Base-by-base conservation (phyloP, 1,140 invertebrate species). In the Hestina assimilis region DNA sequence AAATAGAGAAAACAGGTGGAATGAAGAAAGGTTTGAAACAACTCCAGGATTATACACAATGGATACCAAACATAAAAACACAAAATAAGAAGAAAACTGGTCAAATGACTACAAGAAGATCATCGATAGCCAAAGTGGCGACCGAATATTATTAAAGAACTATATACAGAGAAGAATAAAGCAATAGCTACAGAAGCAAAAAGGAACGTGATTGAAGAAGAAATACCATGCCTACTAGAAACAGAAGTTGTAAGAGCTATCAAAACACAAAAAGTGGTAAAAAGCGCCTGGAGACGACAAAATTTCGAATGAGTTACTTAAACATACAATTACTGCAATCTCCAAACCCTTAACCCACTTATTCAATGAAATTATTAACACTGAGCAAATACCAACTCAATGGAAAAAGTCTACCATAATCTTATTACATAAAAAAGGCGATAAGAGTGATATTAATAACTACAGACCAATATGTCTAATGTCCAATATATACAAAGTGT, bases 1-100 rank as follows among this genome's bases (percentile, higher is more conserved):
- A 46, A 19, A 59, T 59, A 45, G 48, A 59, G 11, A 59, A 58
- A 45, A 59, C 55, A 23, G 45, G 55, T 8, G 55, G 46, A 33
- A 42, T 58, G 1, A 50, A 50, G 23, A 58, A 50, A 35, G 41
- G 33, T 7, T 20, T 58, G n/a, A 51, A 52, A 52, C 15, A 52
- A 52, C 42, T 52, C 6, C 46, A 52, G 12, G 20, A 52, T 14
- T 45, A 17, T 5, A 51, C 24, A 29, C 20, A 35, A 28, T 52
- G 57, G 57, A 52, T 59, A 45, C 41, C 48, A 3, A 52, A 59
- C 15, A 59, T 59, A 6, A 59, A 45, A 31, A 58, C 12, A 8
- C n/a, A 42, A 51, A 4, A 31, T 33, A 50, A 1, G 40, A 4
- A 28, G 23, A 29, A 9, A 48, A 57, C 19, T 35, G 11, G 9